These are phyloP conservation scores for Rhinella marina DNA, from an alignment of 2,797 vertebrate genomes.

Conservation along the genomic window DNA sequence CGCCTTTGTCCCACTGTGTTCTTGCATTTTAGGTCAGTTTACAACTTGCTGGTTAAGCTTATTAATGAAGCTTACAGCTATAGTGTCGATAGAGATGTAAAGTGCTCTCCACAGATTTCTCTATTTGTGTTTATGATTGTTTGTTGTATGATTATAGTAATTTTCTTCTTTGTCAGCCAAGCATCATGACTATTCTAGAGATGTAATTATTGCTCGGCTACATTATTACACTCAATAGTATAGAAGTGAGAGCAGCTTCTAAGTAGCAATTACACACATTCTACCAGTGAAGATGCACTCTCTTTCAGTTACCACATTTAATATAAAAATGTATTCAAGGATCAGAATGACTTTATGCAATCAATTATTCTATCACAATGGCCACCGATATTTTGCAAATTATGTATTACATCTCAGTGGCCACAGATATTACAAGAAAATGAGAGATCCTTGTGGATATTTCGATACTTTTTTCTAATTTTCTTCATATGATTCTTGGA, in stretches of 20 bases:
- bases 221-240: constrained; percentile 14
- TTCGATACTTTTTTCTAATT: background rate
- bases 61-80: constrained; percentile 9
- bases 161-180: constrained; percentile 20
- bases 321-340: background rate
- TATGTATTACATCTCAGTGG: background rate
- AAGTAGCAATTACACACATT: constrained; percentile 16
- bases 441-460: background rate
- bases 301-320: background rate
- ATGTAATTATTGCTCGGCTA: constrained; percentile 27
- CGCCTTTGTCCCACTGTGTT: background rate
- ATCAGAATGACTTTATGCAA: background rate
- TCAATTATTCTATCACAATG: background rate
- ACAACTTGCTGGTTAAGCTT: background rate
- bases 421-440: background rate
- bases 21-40: background rate
- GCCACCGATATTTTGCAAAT: background rate
- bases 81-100: constrained; percentile 14
- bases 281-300: background rate
- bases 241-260: background rate
- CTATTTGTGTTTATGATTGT: constrained; percentile 36
- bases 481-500: background rate
- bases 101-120: constrained; percentile 44
- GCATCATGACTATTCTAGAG: background rate
- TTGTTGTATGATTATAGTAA: constrained; percentile 47